Base-by-base conservation (phyloP, 2,113 vertebrate genomes). In the Recurvirostra avosetta region DNA sequence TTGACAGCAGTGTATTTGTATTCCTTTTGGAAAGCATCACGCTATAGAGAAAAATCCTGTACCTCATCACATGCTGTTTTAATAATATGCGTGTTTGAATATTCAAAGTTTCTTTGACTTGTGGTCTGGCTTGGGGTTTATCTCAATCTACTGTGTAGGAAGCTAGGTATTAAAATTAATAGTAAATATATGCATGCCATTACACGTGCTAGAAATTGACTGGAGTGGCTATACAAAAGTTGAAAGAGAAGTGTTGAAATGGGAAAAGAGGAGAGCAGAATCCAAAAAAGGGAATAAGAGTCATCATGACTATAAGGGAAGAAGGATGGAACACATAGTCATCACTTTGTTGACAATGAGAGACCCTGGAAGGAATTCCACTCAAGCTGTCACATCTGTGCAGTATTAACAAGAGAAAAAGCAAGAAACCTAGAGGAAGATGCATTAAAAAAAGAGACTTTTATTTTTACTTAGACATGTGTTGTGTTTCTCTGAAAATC, bases 301-400 rank as follows among this genome's bases (percentile, higher is more conserved):
- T 77, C 36, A 9, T 63, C 14, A 12, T 68, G 56, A 78, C 55
- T 59, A 3, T 40, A 67, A 55, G 41, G 66, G 63, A 70, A 47
- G 66, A 59, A 86, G n/a, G 25, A 49, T 6, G 67, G 76, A 91
- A 56, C 41, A 15, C 12, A 40, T 4, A 86, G 59, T 75, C 80
- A 78, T 81, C 3, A 10, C 59, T 94, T 76, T 74, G 38, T 85
- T 90, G 92, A 70, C 14, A 18, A 32, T 80, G 88, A 91, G 72
- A 79, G 45, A 67, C 11, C 32, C 55, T 81, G 63, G 52, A 92
- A 90, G 41, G 79, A 90, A 88, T 94, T 90, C 71, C 41, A 45
- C 68, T 80, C 50, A 80, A 88, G 59, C 45, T 91, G 67, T 58
- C 71, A 71, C 86, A 83, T 93, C 96, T 96, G 94, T 66, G 63